Conservation (phyloP, 2,888 invertebrate species). For the Onthophagus sagittarius region DNA sequence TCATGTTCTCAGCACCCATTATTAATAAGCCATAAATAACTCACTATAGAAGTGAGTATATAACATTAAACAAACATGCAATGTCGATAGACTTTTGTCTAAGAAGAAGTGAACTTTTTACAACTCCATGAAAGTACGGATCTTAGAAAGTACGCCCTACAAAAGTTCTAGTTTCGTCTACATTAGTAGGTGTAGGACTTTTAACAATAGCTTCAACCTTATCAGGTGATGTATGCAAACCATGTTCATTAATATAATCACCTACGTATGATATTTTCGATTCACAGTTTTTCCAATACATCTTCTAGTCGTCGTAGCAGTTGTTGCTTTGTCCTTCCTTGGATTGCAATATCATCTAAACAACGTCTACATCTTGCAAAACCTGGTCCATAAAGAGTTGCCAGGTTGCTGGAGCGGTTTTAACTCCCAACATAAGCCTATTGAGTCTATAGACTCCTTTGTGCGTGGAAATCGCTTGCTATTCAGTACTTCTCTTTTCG, state of each 20-base stretch:
- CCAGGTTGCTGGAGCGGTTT: conserved; percentile 34
- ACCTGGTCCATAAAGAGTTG: no score
- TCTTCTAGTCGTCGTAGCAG: conserved; percentile 20
- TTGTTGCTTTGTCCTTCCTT: conserved; percentile 28
- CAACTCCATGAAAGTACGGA: no score
- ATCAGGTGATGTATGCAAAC: conserved; percentile 14
- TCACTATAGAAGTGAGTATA: no score
- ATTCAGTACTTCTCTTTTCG: no score
- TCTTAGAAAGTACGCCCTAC: conserved; percentile 27
- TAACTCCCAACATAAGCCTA: conserved; percentile 36
- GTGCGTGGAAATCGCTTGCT: no score
- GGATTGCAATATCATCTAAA: conserved; percentile 36
- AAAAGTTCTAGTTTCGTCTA: conserved; percentile 24
- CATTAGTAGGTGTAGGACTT: conserved; percentile 19
- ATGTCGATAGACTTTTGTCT: no score
- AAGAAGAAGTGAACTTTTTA: no score
- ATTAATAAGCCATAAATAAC: no score
- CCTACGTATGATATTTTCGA: conserved; percentile 27
- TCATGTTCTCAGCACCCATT: no score
- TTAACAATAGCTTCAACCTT: conserved; percentile 25
- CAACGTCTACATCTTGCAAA: conserved; percentile 33
- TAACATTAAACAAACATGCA: no score
- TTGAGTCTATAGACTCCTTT: conserved; percentile 35
- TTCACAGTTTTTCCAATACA: conserved; percentile 18
- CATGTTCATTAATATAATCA: conserved; percentile 21